Conservation (phyloP, 2,797 vertebrate genomes). For the Acipenser transmontanus region DNA sequence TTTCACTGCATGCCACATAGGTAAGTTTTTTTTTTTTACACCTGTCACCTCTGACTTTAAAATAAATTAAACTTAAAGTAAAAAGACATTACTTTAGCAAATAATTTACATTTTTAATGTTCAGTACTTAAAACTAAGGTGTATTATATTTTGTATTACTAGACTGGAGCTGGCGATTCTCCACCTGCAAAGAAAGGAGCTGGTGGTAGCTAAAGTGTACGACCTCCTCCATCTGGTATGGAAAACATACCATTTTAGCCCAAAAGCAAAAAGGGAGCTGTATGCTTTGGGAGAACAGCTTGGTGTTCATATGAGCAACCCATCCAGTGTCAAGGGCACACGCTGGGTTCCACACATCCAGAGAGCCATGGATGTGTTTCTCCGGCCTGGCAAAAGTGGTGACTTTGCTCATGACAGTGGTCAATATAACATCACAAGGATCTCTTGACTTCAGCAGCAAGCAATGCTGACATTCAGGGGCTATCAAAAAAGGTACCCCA, state of each 20-base stretch:
- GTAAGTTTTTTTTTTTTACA: no score
- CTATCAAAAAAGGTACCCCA: constrained; percentile 18
- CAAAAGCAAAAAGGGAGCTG: constrained; percentile 20
- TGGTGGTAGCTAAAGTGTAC: constrained; percentile 8
- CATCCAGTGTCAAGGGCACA: constrained; percentile 17
- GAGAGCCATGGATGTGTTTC: constrained; percentile 17
- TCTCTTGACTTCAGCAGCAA: constrained; percentile 16
- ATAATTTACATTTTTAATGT: no score
- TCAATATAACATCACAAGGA: constrained; percentile 22
- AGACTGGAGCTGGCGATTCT: constrained; percentile 20
- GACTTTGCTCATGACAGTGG: constrained; percentile 18
- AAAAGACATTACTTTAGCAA: no score
- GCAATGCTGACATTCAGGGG: constrained; percentile 15
- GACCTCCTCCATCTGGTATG: constrained; percentile 20
- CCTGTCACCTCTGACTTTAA: no score
- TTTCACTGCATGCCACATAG: no score
- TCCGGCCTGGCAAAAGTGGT: constrained; percentile 16
- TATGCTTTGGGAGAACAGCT: constrained; percentile 16
- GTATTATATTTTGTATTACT: neutral
- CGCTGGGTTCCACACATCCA: constrained; percentile 18
- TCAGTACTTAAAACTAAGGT: no score
- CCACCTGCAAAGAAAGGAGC: constrained; percentile 17
- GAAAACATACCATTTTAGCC: constrained; percentile 19
- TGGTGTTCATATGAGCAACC: constrained; percentile 20
- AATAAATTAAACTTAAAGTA: no score